phyloP scores from a whole-genome alignment of 2,113 vertebrate species.

The Proterorhinus semilunaris region DNA sequence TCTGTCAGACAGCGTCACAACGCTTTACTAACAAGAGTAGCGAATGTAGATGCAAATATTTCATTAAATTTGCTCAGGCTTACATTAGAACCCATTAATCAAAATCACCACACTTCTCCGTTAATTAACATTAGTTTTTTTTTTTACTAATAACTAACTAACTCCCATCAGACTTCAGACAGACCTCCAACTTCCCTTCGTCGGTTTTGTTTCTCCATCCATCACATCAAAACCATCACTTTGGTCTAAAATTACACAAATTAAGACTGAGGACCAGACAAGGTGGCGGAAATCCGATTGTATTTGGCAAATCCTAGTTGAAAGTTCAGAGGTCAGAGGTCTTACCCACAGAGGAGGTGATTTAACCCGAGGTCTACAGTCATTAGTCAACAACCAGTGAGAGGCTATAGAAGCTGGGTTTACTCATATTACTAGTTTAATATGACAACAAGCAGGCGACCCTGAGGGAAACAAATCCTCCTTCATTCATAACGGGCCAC shows the following conservation, averaged over 20 bases:
- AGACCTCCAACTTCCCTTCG: background rate
- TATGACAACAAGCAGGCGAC: background rate
- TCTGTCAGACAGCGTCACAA: background rate
- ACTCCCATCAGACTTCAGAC: too few relatives aligned
- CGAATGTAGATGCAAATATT: background rate
- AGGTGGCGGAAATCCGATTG: too few relatives aligned
- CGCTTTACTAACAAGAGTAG: background rate
- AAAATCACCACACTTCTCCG: background rate
- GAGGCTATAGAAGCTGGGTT: background rate
- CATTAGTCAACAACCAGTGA: background rate
- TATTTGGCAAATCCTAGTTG: too few relatives aligned
- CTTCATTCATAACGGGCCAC: background rate
- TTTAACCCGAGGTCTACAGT: background rate
- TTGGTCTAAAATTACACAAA: too few relatives aligned
- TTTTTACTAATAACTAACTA: background rate
- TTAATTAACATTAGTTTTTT: background rate
- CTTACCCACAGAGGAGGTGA: background rate
- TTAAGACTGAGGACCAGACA: too few relatives aligned
- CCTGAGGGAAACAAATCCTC: background rate
- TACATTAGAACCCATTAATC: background rate
- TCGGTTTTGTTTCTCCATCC: background rate
- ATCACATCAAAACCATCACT: too few relatives aligned
- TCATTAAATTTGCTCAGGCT: constrained; percentile 1
- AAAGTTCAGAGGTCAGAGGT: background rate
- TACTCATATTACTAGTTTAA: background rate